Conservation (phyloP, 2,888 invertebrate genomes). For the Tipula vernalis region DNA sequence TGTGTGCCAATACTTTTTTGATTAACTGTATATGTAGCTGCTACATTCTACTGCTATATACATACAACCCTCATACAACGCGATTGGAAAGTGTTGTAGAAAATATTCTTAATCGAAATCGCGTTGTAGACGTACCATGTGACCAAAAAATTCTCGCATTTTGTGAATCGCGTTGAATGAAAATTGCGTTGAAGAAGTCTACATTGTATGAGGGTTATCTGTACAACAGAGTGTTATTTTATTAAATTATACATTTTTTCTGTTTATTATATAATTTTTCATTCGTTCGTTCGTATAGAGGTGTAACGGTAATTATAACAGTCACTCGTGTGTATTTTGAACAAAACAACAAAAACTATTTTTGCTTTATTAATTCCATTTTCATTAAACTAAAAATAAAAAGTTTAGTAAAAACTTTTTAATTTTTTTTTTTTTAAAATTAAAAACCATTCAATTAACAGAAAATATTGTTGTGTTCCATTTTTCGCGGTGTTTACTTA, state of each 20-base stretch:
- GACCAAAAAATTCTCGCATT: too few species aligned
- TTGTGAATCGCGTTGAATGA: too few species aligned
- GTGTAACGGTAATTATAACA: neutral
- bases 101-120: too few species aligned
- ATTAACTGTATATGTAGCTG: neutral
- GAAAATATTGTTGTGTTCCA: neutral
- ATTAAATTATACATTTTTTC: neutral
- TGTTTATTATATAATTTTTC: neutral
- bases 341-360: neutral
- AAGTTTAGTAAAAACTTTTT: neutral
- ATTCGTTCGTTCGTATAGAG: neutral
- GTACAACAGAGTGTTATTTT: neutral
- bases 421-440: neutral
- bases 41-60: neutral
- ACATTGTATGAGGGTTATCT: too few species aligned
- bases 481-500: neutral
- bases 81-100: too few species aligned
- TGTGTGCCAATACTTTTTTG: too few species aligned
- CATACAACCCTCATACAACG: too few species aligned
- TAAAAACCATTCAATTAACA: neutral
- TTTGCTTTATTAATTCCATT: neutral
- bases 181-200: too few species aligned
- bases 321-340: neutral
- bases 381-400: neutral
- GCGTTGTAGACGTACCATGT: too few species aligned